These are phyloP conservation scores for Pocota personata DNA, from an alignment of 2,888 invertebrate genomes.

Conservation along the genomic window DNA sequence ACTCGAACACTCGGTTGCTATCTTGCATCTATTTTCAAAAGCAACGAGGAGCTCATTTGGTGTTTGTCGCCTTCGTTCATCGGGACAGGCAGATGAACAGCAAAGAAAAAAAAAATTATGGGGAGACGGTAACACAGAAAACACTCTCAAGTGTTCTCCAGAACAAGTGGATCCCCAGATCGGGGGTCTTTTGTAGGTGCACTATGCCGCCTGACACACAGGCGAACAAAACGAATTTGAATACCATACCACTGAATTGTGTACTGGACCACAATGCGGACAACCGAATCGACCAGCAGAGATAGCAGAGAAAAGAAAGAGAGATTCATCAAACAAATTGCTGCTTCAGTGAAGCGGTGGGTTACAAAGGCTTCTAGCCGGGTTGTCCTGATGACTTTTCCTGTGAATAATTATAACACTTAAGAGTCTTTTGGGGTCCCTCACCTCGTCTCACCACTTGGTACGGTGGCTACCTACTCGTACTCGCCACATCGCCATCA, in stretches of 20 bases:
- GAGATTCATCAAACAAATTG: slow-evolving; percentile 72
- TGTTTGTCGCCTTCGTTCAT: slow-evolving; percentile 68
- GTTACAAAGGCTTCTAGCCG: slow-evolving; percentile 62
- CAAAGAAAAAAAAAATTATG: slow-evolving; percentile 17
- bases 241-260: slow-evolving; percentile 49
- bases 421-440: slow-evolving; percentile 61
- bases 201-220: slow-evolving; percentile 62
- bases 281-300: not conserved
- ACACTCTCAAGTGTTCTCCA: slow-evolving; percentile 64
- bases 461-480: slow-evolving; percentile 40
- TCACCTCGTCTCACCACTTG: slow-evolving; percentile 37
- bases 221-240: slow-evolving; percentile 68
- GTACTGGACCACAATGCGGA: slow-evolving; percentile 55
- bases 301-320: not conserved
- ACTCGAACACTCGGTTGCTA: slow-evolving; percentile 54
- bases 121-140: slow-evolving; percentile 38
- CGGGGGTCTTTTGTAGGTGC: slow-evolving; percentile 70
- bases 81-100: slow-evolving; percentile 61
- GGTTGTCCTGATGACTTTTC: slow-evolving; percentile 68
- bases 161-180: slow-evolving; percentile 71
- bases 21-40: slow-evolving; percentile 65
- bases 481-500: not conserved
- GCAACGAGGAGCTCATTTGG: slow-evolving; percentile 62
- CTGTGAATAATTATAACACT: slow-evolving; percentile 73
- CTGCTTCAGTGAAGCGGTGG: slow-evolving; percentile 67